Evolutionary conservation across 2,113 vertebrate genomes (phyloP).

Genomic region (Tursiops truncatus): DNA sequence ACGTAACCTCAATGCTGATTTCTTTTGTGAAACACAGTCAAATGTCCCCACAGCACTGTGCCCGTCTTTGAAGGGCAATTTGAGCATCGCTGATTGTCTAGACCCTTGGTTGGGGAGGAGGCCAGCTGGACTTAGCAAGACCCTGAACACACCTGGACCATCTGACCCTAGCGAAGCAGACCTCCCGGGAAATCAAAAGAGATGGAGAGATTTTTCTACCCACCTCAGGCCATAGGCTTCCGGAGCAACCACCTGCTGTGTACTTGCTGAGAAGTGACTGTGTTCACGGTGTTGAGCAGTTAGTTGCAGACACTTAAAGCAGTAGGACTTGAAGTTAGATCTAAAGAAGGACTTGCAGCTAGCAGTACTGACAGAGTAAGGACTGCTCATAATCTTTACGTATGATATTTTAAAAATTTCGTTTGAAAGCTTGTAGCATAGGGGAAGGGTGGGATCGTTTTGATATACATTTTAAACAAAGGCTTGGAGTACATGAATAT

Average conservation of each 20-base stretch:
- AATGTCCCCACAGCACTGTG: neutral
- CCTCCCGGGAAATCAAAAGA: neutral
- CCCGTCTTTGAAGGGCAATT: neutral
- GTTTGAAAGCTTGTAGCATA: neutral
- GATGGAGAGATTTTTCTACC: neutral
- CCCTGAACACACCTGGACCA: neutral
- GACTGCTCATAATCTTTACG: neutral
- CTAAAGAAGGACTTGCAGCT: neutral
- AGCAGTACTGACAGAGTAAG: neutral
- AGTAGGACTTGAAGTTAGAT: neutral
- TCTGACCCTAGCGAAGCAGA: neutral
- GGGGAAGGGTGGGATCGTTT: constrained; percentile 30
- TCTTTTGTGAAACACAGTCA: neutral
- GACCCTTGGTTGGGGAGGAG: neutral
- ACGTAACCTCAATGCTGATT: neutral
- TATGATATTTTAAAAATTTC: neutral
- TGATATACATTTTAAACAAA: constrained; percentile 44
- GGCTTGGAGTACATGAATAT: constrained; percentile 5
- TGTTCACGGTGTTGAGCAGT: neutral
- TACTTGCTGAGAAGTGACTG: neutral
- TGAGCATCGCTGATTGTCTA: neutral
- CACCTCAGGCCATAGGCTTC: neutral
- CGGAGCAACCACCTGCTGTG: neutral
- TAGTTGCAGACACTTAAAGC: neutral
- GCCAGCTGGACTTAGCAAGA: neutral